Conservation (phyloP, 2,797 vertebrate genomes). For the Brachyalestes nurse region DNA sequence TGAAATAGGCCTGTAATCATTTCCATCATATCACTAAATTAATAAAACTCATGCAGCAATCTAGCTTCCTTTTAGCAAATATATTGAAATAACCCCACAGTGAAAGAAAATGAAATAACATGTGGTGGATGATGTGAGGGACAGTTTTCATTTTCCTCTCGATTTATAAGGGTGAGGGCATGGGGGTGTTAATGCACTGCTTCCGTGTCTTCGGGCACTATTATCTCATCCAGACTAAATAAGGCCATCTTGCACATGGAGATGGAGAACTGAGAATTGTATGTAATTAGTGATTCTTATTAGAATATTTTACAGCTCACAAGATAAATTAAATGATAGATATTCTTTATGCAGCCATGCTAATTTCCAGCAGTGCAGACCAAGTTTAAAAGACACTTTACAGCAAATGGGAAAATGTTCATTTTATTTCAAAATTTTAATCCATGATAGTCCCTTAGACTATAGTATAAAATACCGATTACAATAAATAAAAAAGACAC, state of each 20-base stretch:
- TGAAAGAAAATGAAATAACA: conserved; percentile 54
- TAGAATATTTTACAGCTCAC: conserved; percentile 71
- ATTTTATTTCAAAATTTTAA: too few relatives aligned
- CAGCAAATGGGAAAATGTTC: conserved; percentile 8
- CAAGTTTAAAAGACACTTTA: conserved; percentile 60
- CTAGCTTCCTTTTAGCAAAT: conserved; percentile 60
- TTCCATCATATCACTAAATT: conserved; percentile 64
- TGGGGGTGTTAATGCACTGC: conserved; percentile 57
- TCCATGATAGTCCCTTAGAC: too few relatives aligned
- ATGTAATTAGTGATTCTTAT: conserved; percentile 74
- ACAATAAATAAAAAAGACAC: too few relatives aligned
- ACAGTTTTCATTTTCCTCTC: conserved; percentile 56
- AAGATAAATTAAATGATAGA: conserved; percentile 79
- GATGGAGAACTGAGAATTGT: conserved; percentile 66
- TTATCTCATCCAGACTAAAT: conserved; percentile 72
- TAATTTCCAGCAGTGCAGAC: conserved; percentile 58
- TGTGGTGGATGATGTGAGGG: conserved; percentile 59
- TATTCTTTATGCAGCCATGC: conserved; percentile 58
- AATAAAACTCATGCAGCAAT: conserved; percentile 57
- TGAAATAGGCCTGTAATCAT: conserved; percentile 54
- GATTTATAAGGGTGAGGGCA: conserved; percentile 60
- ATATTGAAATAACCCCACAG: conserved; percentile 57
- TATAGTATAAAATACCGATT: too few relatives aligned
- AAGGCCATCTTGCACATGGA: conserved; percentile 65
- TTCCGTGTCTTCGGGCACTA: conserved; percentile 61